A percentile compares a stretch with the other conserved stretches of the same genome.
phyloP scores from a whole-genome alignment of 2,888 invertebrate genomes.

The Lissocephala sabroskyi region DNA sequence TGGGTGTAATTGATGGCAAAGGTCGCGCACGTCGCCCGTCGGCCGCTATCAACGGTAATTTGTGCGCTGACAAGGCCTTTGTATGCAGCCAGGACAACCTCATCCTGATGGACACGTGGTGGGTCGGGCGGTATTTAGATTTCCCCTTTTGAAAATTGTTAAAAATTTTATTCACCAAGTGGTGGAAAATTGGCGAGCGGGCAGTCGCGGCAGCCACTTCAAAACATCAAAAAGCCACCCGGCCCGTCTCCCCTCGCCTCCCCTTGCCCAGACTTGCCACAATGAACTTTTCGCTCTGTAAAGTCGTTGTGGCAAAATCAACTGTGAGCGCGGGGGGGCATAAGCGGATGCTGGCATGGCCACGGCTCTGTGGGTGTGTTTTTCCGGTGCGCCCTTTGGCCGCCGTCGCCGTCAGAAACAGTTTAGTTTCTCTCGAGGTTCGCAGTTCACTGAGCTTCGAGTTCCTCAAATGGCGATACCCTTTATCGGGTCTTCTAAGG shows the following conservation, averaged over 20 bases:
- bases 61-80: not conserved
- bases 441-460: too few relatives aligned
- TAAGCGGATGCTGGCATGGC: too few relatives aligned
- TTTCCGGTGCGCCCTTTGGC: too few relatives aligned
- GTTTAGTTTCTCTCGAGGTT: too few relatives aligned
- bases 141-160: too few relatives aligned
- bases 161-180: conserved; percentile 56
- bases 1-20: conserved; percentile 33
- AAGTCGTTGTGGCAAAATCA: too few relatives aligned
- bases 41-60: conserved; percentile 2
- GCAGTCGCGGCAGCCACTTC: conserved; percentile 10
- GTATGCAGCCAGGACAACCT: too few relatives aligned
- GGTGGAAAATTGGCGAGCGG: conserved; percentile 52
- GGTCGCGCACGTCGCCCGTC: conserved; percentile 5
- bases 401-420: conserved; percentile 48
- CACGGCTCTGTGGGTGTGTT: too few relatives aligned
- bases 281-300: conserved; percentile 45
- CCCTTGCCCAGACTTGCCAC: conserved; percentile 38
- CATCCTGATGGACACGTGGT: conserved; percentile 42
- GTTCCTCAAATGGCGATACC: too few relatives aligned
- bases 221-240: too few relatives aligned
- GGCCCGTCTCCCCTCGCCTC: too few relatives aligned
- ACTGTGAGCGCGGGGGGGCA: conserved; percentile 7
- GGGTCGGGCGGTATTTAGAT: conserved; percentile 11
- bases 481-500: too few relatives aligned